These are phyloP conservation scores for Mungos mungo DNA, from an alignment of 2,113 vertebrate genomes.

Conservation along the genomic window DNA sequence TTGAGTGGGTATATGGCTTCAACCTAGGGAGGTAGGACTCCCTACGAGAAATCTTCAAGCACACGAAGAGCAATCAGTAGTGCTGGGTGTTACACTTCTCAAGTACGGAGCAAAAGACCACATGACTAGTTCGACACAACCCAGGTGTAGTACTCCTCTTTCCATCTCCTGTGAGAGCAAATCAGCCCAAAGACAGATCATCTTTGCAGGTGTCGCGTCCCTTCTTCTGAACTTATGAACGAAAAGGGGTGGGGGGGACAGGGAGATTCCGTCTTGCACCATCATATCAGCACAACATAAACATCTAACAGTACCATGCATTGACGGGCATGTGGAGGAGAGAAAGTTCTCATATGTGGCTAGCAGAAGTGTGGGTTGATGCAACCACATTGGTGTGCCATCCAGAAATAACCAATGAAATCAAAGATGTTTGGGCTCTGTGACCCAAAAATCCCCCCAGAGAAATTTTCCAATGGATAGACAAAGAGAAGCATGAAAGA, in stretches of 20 bases:
- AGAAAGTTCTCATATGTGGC: background rate
- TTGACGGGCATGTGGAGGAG: background rate
- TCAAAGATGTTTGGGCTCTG: background rate
- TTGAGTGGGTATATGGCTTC: background rate
- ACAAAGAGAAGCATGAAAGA: background rate
- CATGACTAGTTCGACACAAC: background rate
- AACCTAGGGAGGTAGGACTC: background rate
- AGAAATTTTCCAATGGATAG: background rate
- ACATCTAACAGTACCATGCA: background rate
- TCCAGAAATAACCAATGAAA: constrained; percentile 42
- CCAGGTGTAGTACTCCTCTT: background rate
- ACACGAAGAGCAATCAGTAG: background rate
- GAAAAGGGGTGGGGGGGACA: background rate
- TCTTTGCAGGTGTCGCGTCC: background rate
- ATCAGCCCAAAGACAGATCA: background rate
- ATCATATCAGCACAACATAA: background rate
- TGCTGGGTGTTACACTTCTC: background rate
- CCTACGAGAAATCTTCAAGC: background rate
- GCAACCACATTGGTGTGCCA: background rate
- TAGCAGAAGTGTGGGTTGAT: background rate
- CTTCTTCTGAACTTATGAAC: background rate
- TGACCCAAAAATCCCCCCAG: constrained; percentile 27
- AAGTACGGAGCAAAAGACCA: background rate
- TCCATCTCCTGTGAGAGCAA: background rate
- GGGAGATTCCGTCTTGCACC: constrained; percentile 12